Percentiles rank a stretch among this genome's conserved stretches.
These are phyloP conservation scores for Agrilus planipennis DNA, from an alignment of 1,140 invertebrate species.

Conservation along the genomic window DNA sequence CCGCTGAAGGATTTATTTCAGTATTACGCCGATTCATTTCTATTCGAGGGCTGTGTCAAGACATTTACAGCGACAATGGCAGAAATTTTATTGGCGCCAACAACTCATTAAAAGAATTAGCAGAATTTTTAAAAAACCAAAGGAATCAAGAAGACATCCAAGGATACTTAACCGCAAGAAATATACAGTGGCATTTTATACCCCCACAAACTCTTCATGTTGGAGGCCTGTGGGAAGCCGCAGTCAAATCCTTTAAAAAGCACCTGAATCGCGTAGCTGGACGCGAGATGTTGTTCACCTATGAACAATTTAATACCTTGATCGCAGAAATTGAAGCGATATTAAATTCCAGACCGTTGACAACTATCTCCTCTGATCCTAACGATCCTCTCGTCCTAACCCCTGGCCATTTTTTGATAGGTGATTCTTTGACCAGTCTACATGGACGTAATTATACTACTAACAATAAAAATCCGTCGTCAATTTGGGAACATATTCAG, in stretches of 20 bases:
- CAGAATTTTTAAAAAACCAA: conserved; percentile 6
- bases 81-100: conserved; percentile 16
- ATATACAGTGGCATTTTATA: conserved; percentile 28
- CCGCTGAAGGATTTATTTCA: conserved; percentile 18
- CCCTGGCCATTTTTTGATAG: conserved; percentile 32
- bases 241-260: neutral
- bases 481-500: conserved; percentile 18
- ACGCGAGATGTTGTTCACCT: conserved; percentile 16
- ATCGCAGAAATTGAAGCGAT: conserved; percentile 18
- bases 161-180: conserved; percentile 4
- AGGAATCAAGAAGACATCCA: neutral
- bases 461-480: conserved; percentile 13
- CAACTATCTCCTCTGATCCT: conserved; percentile 17
- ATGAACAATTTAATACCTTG: conserved; percentile 21
- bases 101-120: conserved; percentile 9
- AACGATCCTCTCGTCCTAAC: conserved; percentile 21
- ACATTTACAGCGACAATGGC: conserved; percentile 19
- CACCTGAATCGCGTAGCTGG: conserved; percentile 12
- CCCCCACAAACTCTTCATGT: conserved; percentile 22
- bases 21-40: conserved; percentile 26
- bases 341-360: conserved; percentile 27
- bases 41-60: conserved; percentile 17
- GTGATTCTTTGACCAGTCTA: conserved; percentile 7
- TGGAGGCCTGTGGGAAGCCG: neutral
- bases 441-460: conserved; percentile 11